phyloP scores from a whole-genome alignment of 1,140 invertebrate species.

The Nixonia krombeini region DNA sequence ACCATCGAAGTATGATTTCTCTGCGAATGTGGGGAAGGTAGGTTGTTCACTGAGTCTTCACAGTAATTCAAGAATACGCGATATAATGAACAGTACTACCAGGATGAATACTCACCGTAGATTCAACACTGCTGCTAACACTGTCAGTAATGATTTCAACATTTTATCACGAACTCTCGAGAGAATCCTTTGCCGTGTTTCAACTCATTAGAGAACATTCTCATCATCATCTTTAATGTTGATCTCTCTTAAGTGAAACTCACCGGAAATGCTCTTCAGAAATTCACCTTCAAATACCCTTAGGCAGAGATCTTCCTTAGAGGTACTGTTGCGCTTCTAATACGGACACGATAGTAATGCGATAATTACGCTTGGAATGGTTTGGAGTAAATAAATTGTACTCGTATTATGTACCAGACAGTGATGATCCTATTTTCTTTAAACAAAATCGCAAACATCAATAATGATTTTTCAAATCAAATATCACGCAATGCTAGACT shows the following conservation, averaged over 20 bases:
- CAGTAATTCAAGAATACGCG: slow-evolving; percentile 8
- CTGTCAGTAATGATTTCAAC: slow-evolving; percentile 64
- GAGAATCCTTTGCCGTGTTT: slow-evolving; percentile 57
- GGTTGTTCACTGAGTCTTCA: neutral
- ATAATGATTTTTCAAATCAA: too few species aligned
- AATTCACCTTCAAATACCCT: slow-evolving; percentile 47
- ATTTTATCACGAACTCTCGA: slow-evolving; percentile 49
- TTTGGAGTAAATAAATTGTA: slow-evolving; percentile 43
- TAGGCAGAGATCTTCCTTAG: slow-evolving; percentile 23
- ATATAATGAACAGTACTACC: slow-evolving; percentile 48
- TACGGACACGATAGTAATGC: slow-evolving; percentile 40
- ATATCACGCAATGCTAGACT: too few species aligned
- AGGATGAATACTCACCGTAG: slow-evolving; percentile 33
- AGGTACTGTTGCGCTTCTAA: slow-evolving; percentile 17
- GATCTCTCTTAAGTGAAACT: slow-evolving; percentile 59
- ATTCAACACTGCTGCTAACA: slow-evolving; percentile 36
- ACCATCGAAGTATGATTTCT: too few species aligned
- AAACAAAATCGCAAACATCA: slow-evolving; percentile 5
- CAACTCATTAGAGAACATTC: slow-evolving; percentile 70
- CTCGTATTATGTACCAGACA: slow-evolving; percentile 31
- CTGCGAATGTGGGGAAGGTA: too few species aligned
- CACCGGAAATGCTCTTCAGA: slow-evolving; percentile 43
- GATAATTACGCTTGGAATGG: slow-evolving; percentile 49
- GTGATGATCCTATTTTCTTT: slow-evolving; percentile 15
- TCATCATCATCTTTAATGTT: slow-evolving; percentile 67